Base-by-base conservation (phyloP, 2,113 vertebrate species). In the Lasiurus cinereus region DNA sequence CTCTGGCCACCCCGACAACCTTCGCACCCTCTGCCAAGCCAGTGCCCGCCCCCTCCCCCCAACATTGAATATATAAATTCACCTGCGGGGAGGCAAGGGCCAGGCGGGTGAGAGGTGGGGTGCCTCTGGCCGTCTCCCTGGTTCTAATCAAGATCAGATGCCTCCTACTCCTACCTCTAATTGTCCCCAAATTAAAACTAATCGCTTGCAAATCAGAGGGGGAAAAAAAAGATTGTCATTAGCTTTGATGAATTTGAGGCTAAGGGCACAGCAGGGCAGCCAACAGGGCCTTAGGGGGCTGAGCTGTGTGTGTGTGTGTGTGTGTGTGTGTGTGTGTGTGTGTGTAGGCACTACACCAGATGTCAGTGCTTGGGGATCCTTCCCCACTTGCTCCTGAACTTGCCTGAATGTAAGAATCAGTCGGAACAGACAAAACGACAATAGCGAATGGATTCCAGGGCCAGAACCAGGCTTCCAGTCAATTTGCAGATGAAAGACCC, bases 131-230 rank as follows among this genome's bases (percentile, higher is more conserved):
- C n/a, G 83, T 84, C 78, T 96, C 76, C 80, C 36, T 79, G 82
- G 22, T 76, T 97, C 93, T 97, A 96, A 97, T 97, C 93, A 96
- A 56, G 50, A 96, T 97, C 96, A 97, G 90, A 97, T 97, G 95
- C 94, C 95, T 97, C 94, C 89, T 79, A 80, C 90, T 83, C 94
- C 90, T 96, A 89, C 50, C 67, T 96, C 93, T 97, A 97, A 97
- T 97, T 97, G 93, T 95, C 76, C 95, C 90, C 52, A 95, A 96
- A 97, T 97, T 96, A 97, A 97, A 97, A 96, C 94, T 94, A 97
- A 97, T 97, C 96, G 21, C 96, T 97, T 92, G 88, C 82, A 95
- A 95, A 95, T 96, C 78, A 79, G 85, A 48, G 77, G 13, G 89
- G 90, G 5, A 95, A 62, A 62, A 88, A 90, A 93, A 80, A 64